A percentile compares a stretch with the other conserved stretches of the same genome.
phyloP scores from a whole-genome alignment of 2,888 invertebrate genomes.

The Petrolisthes cinctipes region DNA sequence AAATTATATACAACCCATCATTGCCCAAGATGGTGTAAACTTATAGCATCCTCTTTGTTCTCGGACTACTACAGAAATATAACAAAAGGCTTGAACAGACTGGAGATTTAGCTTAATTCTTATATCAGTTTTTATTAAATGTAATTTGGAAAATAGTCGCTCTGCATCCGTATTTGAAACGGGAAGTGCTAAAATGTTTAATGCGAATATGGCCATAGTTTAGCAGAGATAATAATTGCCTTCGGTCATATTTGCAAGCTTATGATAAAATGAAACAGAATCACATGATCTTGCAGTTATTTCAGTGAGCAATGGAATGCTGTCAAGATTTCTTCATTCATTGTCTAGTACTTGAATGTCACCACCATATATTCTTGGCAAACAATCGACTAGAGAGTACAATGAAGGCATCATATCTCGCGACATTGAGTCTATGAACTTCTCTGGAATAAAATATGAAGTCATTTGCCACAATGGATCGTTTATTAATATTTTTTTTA shows the following conservation, averaged over 20 bases:
- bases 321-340: background rate
- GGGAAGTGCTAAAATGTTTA: background rate
- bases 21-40: background rate
- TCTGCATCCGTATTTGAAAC: background rate
- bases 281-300: background rate
- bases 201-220: background rate
- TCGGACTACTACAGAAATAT: background rate
- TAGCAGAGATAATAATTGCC: background rate
- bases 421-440: background rate
- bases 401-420: background rate
- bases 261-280: background rate
- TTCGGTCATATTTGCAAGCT: background rate
- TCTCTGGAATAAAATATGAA: background rate
- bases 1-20: too few relatives aligned
- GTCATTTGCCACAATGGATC: background rate
- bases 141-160: background rate
- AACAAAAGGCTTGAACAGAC: background rate
- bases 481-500: background rate
- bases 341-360: constrained; percentile 1
- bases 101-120: background rate
- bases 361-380: background rate
- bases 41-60: background rate
- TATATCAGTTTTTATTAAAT: background rate
- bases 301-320: background rate
- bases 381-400: background rate